Base-by-base conservation (phyloP, 2,888 invertebrate species). In the Rhagonycha lutea region DNA sequence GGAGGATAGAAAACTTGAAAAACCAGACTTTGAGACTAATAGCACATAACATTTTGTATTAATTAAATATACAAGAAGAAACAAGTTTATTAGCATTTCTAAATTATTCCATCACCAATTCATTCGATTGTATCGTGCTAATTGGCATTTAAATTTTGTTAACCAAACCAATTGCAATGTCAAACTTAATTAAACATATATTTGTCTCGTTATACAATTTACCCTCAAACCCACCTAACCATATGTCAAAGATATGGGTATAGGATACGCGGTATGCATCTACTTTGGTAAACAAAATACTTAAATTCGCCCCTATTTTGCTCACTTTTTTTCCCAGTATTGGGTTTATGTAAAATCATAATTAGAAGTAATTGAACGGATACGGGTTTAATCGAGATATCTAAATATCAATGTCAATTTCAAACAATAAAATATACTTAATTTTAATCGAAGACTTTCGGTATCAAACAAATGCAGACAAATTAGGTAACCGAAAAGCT, bases 201-300 rank as follows among this genome's bases (percentile, higher is more conserved):
- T 65, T 74, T 32, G 70, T 61, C 74, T 74, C 70, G 72, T 75
- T 76, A 74, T 72, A 65, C 47, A 47, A 47, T 47, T 47, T 47
- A 72, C 76, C 76, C 76, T 70, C 74, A 69, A 70, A 68, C 69
- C 75, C 70, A 68, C 76, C 74, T 70, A 76, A 76, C 70, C 78
- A 78, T 74, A 78, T 78, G 78, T 68, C 76, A 68, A 67, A 61
- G 29, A 78, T 78, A 73, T 70, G 78, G 78, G 74, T 61, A 65
- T 73, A 14, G 69, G n/a, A n/a, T n/a, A 12, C 32, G 12, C 12
- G 12, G 12, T 11, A 12, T 47, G 47, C 5, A n/a, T n/a, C 8
- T 47, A 47, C 47, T 47, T 47, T 47, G n/a, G 47, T n/a, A 47
- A 47, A 47, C 47, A 47, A 47, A 47, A 47, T 47, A 47, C 47